These are phyloP conservation scores for Camptogramma bilineatum DNA, from an alignment of 2,888 invertebrate species.

Conservation along the genomic window DNA sequence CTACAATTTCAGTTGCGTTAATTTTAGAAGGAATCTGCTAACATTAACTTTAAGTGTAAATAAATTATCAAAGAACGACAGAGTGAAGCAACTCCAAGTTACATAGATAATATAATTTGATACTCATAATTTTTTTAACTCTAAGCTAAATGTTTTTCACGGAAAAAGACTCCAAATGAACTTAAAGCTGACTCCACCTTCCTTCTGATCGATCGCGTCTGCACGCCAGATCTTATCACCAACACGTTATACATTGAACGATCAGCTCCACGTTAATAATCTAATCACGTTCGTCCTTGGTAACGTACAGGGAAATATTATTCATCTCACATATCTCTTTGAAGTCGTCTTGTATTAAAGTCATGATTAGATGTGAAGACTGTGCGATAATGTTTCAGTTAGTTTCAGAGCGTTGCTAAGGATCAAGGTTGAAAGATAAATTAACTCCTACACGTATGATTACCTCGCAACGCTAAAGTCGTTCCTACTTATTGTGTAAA, in stretches of 20 bases:
- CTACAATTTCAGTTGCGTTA: too few relatives aligned
- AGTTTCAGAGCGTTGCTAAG: neutral
- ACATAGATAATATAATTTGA: too few relatives aligned
- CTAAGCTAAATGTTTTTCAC: neutral
- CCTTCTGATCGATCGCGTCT: slow-evolving; percentile 20
- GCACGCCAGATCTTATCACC: slow-evolving; percentile 33
- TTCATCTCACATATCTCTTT: slow-evolving; percentile 23
- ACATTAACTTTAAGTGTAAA: too few relatives aligned
- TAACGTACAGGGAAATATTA: slow-evolving; percentile 29
- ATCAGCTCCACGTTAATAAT: slow-evolving; percentile 26
- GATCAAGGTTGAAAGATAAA: neutral
- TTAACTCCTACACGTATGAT: neutral
- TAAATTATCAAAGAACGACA: too few relatives aligned
- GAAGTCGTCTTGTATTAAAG: slow-evolving; percentile 12
- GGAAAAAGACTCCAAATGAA: neutral
- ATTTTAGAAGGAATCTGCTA: too few relatives aligned
- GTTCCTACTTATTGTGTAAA: too few relatives aligned
- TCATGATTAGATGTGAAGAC: neutral
- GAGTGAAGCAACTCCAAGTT: too few relatives aligned
- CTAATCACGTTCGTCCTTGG: slow-evolving; percentile 31
- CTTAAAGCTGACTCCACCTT: slow-evolving; percentile 2
- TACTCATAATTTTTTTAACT: too few relatives aligned
- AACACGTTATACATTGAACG: slow-evolving; percentile 42
- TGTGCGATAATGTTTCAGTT: neutral
- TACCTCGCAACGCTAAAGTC: neutral